These are phyloP conservation scores for Notamacropus eugenii DNA, from an alignment of 2,797 vertebrate species.

Conservation along the genomic window DNA sequence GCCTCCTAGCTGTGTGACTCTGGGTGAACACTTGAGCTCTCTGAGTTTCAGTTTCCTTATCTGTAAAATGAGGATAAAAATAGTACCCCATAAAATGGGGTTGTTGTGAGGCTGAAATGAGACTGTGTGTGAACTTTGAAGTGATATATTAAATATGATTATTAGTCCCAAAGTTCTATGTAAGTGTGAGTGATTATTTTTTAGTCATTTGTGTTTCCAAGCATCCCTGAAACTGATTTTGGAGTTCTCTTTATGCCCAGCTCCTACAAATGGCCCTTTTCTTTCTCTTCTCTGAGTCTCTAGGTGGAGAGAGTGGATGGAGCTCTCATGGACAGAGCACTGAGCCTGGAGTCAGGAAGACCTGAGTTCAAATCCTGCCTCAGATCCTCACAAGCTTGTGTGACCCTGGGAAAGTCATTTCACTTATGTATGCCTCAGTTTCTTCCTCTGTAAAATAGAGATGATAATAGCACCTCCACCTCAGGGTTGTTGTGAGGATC, in stretches of 20 bases:
- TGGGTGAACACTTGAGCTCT: background rate
- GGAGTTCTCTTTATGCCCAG: background rate
- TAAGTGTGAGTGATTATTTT: background rate
- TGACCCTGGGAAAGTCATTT: too few species aligned
- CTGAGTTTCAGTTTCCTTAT: background rate
- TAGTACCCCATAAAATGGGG: background rate
- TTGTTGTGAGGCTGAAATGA: background rate
- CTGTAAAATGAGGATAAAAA: background rate
- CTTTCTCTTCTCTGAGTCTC: background rate
- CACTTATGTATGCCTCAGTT: too few species aligned
- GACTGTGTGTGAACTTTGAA: background rate
- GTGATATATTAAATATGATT: too few species aligned
- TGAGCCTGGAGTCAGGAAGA: background rate
- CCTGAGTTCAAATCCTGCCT: background rate
- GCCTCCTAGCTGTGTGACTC: background rate
- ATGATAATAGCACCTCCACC: background rate
- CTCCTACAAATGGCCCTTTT: background rate
- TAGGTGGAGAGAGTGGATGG: background rate
- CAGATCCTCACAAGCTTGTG: background rate
- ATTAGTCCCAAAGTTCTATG: background rate
- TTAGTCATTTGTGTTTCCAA: background rate
- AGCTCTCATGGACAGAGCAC: too few species aligned
- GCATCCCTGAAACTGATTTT: background rate
- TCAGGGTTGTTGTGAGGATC: background rate
- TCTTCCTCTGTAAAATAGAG: background rate